Conservation (phyloP, 2,888 invertebrate genomes). For the Synergus laeviventris region DNA sequence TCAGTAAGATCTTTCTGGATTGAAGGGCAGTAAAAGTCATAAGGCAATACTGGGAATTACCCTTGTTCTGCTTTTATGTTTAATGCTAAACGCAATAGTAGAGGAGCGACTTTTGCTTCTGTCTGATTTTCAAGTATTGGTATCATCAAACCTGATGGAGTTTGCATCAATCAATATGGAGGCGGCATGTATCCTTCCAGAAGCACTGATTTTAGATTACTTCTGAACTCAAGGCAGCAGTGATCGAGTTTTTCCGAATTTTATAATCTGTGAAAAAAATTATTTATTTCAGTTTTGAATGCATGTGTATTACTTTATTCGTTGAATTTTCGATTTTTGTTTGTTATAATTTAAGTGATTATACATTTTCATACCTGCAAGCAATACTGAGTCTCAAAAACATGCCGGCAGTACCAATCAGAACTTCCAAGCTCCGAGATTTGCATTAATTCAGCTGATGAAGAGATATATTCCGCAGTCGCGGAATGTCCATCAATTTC, state of each 20-base stretch:
- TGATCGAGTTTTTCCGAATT: not conserved
- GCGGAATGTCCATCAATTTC: not conserved
- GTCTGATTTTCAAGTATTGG: not conserved
- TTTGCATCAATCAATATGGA: not conserved
- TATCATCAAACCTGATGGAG: not conserved
- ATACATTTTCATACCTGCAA: not conserved
- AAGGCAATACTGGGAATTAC: too few relatives aligned
- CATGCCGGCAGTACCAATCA: not conserved
- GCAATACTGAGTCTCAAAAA: conserved; percentile 17
- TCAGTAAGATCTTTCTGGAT: too few relatives aligned
- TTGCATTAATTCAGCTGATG: not conserved
- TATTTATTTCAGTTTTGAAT: too few relatives aligned
- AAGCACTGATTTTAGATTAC: not conserved
- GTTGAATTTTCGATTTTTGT: too few relatives aligned
- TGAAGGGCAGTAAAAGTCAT: too few relatives aligned
- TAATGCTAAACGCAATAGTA: not conserved
- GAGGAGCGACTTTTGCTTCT: not conserved
- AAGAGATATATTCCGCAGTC: not conserved
- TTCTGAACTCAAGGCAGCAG: not conserved
- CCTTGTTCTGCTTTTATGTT: not conserved
- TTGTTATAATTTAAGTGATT: too few relatives aligned
- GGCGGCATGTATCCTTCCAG: not conserved
- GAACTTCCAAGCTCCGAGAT: not conserved
- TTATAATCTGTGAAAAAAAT: conserved; percentile 6
- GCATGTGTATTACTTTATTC: too few relatives aligned